These are phyloP conservation scores for Lochmaea crataegi DNA, from an alignment of 2,888 invertebrate genomes.

Conservation along the genomic window DNA sequence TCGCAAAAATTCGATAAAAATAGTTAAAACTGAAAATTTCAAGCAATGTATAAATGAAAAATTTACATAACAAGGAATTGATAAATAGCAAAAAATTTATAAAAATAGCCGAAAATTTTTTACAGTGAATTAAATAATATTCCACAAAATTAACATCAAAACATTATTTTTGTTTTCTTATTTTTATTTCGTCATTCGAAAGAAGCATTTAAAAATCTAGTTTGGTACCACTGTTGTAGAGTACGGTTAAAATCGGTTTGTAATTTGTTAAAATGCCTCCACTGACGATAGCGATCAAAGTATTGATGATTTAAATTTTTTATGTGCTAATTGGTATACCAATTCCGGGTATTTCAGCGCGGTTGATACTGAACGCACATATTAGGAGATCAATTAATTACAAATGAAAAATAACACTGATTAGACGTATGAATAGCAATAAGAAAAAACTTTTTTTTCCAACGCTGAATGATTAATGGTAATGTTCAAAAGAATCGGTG, in stretches of 20 bases:
- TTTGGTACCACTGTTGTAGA: not conserved
- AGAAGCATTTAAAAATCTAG: too few relatives aligned
- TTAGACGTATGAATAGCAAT: not conserved
- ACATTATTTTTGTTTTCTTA: too few relatives aligned
- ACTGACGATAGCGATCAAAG: not conserved
- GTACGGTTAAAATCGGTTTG: slow-evolving; percentile 3
- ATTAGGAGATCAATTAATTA: not conserved
- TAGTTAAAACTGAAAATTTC: too few relatives aligned
- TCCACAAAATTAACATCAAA: too few relatives aligned
- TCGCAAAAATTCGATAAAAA: too few relatives aligned
- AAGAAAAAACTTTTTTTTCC: not conserved
- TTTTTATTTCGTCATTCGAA: too few relatives aligned
- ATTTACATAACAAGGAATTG: too few relatives aligned
- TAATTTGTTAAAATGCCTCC: not conserved
- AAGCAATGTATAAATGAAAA: too few relatives aligned
- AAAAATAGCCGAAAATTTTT: too few relatives aligned
- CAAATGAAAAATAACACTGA: not conserved
- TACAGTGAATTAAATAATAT: too few relatives aligned
- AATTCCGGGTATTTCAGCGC: not conserved
- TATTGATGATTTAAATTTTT: slow-evolving; percentile 2
- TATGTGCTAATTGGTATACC: not conserved
- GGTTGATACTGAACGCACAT: not conserved
- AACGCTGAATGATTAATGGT: not conserved
- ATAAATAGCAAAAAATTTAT: too few relatives aligned
- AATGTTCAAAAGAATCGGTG: not conserved